These are phyloP conservation scores for Punctoribates punctum DNA, from an alignment of 2,888 invertebrate species.

Conservation along the genomic window DNA sequence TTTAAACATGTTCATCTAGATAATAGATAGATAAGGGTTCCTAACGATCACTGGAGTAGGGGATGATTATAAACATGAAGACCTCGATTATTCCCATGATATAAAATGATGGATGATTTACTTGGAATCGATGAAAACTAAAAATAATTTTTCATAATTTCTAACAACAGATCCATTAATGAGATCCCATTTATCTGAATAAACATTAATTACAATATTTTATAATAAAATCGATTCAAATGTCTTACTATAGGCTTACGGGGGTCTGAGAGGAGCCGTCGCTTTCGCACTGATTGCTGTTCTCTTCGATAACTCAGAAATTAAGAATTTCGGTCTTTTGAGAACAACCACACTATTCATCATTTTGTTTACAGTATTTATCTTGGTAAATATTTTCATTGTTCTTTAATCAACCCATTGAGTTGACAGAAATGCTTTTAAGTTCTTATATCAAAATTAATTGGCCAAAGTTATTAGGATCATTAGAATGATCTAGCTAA, in stretches of 20 bases:
- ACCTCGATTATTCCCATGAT: no score
- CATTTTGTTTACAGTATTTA: conserved; percentile 56
- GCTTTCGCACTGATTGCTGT: conserved; percentile 60
- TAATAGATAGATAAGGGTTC: no score
- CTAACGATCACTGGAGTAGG: no score
- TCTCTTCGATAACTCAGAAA: conserved; percentile 52
- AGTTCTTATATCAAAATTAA: no score
- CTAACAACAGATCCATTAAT: no score
- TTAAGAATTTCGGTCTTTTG: conserved; percentile 51
- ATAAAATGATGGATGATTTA: no score
- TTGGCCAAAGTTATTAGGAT: no score
- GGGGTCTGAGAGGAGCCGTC: conserved; percentile 60
- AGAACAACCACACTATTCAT: conserved; percentile 55
- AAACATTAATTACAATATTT: conserved; percentile 4
- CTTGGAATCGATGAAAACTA: no score
- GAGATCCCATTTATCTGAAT: conserved; percentile 50
- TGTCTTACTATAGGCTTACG: conserved; percentile 56
- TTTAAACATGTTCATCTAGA: no score
- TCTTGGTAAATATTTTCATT: conserved; percentile 51
- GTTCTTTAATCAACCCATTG: background rate
- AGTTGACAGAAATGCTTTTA: background rate
- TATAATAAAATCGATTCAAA: background rate
- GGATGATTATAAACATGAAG: no score
- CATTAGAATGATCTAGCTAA: no score
- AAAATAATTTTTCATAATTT: no score